Evolutionary conservation across 2,797 vertebrate species (phyloP).

Genomic region (Lepilemur septentrionalis): DNA sequence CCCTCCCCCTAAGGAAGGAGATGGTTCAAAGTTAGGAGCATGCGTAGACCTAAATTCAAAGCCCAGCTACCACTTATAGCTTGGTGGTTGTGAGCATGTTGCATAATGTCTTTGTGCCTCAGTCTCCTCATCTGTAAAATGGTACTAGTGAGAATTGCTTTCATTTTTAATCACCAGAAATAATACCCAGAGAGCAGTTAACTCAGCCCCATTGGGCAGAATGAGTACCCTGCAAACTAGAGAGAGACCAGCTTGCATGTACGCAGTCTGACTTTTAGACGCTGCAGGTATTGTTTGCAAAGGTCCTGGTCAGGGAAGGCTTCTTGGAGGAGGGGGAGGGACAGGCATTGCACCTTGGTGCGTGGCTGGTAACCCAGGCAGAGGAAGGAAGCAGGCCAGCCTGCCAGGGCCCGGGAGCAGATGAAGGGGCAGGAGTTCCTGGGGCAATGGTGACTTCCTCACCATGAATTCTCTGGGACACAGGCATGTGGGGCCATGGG

Average conservation of each 20-base stretch:
- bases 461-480: not conserved
- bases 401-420: not conserved
- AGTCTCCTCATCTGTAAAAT: slow-evolving; percentile 25
- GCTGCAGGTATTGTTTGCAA: not conserved
- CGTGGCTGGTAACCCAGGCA: not conserved
- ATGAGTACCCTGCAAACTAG: not conserved
- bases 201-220: too few species aligned
- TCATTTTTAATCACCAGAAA: not conserved
- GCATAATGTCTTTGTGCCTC: not conserved
- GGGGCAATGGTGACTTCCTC: not conserved
- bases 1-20: not conserved
- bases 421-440: not conserved
- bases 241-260: not conserved
- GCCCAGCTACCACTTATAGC: not conserved
- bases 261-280: not conserved
- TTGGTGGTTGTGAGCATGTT: not conserved
- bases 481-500: accelerated
- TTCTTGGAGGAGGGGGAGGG: slow-evolving; percentile 33
- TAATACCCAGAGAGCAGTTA: not conserved
- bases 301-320: not conserved
- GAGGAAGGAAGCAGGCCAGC: not conserved
- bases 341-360: not conserved
- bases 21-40: not conserved
- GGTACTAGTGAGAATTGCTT: not conserved
- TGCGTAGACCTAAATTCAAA: not conserved